phyloP scores from a whole-genome alignment of 2,888 invertebrate species.

The Drosophila atripex region DNA sequence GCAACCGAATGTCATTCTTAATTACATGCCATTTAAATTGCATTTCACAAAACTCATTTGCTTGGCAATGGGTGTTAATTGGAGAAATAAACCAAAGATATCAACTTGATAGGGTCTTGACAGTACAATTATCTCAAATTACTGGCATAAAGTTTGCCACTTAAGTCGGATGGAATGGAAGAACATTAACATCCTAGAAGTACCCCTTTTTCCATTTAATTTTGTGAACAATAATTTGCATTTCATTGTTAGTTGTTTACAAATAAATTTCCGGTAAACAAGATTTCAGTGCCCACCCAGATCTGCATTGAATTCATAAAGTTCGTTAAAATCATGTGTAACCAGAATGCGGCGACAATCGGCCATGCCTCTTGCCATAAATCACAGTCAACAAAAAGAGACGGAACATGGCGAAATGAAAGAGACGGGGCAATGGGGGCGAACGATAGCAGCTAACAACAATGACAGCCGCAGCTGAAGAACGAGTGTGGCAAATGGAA shows the following conservation, averaged over 20 bases:
- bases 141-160: no score
- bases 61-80: background rate
- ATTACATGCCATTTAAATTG: conserved; percentile 21
- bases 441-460: conserved; percentile 33
- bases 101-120: conserved; percentile 3
- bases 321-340: conserved; percentile 37
- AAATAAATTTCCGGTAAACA: conserved; percentile 15
- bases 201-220: no score
- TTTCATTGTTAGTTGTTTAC: conserved; percentile 23
- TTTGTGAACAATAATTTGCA: background rate
- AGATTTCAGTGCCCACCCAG: conserved; percentile 7
- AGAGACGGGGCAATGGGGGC: background rate
- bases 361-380: conserved; percentile 49
- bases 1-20: conserved; percentile 35
- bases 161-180: no score
- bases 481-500: conserved; percentile 47
- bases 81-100: conserved; percentile 7
- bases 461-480: conserved; percentile 37
- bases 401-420: background rate
- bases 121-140: conserved; percentile 12
- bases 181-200: no score
- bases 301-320: conserved; percentile 25
- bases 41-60: conserved; percentile 16
- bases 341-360: conserved; percentile 52
- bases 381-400: conserved; percentile 48